These are phyloP conservation scores for Apodemia duryi DNA, from an alignment of 2,888 invertebrate species.

Conservation along the genomic window DNA sequence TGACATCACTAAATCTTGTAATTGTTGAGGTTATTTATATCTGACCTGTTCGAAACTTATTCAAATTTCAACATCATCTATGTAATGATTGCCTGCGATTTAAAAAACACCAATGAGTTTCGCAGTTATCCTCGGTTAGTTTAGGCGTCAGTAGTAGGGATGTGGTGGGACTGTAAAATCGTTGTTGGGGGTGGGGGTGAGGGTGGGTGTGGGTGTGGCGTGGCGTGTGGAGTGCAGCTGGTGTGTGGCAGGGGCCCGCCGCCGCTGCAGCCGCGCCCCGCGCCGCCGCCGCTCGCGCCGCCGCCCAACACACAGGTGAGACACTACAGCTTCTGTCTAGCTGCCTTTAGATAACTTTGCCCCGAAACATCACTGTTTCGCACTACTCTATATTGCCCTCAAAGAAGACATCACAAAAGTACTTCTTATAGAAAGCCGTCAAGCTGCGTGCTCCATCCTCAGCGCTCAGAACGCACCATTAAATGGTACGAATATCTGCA, in stretches of 20 bases:
- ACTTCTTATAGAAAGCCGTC: too few relatives aligned
- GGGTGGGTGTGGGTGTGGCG: conserved; percentile 24
- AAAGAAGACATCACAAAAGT: too few relatives aligned
- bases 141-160: too few relatives aligned
- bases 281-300: conserved; percentile 31
- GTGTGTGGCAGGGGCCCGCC: conserved; percentile 49
- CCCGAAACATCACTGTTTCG: too few relatives aligned
- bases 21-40: background rate
- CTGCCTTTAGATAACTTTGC: too few relatives aligned
- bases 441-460: too few relatives aligned
- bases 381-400: too few relatives aligned
- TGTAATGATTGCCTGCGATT: background rate
- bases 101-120: background rate
- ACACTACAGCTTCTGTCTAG: too few relatives aligned
- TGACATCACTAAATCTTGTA: too few relatives aligned
- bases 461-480: too few relatives aligned
- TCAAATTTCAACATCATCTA: background rate
- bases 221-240: conserved; percentile 43
- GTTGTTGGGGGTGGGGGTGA: background rate
- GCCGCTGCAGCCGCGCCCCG: conserved; percentile 32
- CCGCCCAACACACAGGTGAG: conserved; percentile 18
- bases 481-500: too few relatives aligned
- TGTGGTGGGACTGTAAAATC: conserved; percentile 7
- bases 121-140: background rate
- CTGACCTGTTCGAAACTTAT: background rate